These are phyloP conservation scores for Oxyteleia sp. DNA, from an alignment of 2,888 invertebrate genomes.

Conservation along the genomic window DNA sequence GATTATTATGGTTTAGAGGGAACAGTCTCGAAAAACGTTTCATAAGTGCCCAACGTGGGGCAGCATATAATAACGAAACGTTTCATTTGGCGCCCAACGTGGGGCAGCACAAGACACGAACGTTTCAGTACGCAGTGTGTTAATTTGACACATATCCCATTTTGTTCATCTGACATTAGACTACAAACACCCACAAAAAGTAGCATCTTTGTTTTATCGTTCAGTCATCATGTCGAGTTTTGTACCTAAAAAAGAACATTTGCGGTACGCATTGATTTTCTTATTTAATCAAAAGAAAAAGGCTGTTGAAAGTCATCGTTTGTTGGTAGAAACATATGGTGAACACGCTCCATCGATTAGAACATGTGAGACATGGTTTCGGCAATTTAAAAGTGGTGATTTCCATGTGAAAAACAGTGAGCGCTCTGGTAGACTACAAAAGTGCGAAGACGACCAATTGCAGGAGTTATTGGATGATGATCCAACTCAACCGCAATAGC, in stretches of 20 bases:
- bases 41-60: too few relatives aligned
- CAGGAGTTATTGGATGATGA: constrained; percentile 70
- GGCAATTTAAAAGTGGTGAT: constrained; percentile 31
- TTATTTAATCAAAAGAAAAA: constrained; percentile 25
- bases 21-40: too few relatives aligned
- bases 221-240: constrained; percentile 29
- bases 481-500: constrained; percentile 60
- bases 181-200: too few relatives aligned
- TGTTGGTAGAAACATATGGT: constrained; percentile 40
- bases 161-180: too few relatives aligned
- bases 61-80: too few relatives aligned
- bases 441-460: constrained; percentile 64
- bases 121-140: too few relatives aligned
- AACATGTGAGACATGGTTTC: constrained; percentile 38
- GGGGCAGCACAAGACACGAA: too few relatives aligned
- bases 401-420: constrained; percentile 19
- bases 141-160: too few relatives aligned
- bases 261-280: constrained; percentile 16
- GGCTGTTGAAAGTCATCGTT: constrained; percentile 28
- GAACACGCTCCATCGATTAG: constrained; percentile 14
- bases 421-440: constrained; percentile 29
- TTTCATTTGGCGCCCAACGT: too few relatives aligned
- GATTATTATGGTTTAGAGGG: too few relatives aligned
- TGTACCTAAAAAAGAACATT: constrained; percentile 19
- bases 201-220: constrained; percentile 17